Evolutionary conservation across 2,113 vertebrate species (phyloP), one percentile per base, ranked within the genome.

Genomic region (Centropus unirufus): DNA sequence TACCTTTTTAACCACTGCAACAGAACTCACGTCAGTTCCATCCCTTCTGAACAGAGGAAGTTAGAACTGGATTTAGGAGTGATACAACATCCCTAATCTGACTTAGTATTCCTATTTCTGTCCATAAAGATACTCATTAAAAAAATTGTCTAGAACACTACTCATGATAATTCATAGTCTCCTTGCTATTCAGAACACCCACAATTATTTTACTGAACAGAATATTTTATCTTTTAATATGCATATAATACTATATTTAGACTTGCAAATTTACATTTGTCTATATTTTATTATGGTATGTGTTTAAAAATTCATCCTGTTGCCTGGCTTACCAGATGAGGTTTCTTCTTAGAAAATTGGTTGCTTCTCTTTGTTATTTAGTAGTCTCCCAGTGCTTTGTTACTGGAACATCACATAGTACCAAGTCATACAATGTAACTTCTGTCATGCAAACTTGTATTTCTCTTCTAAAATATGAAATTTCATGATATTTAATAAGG

Each of bases 141-240:
- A 94, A 54, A 57, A 63, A 82, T 69, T 83, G n/a, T 27, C 54
- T 87, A 58, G 88, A 92, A 69, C 8, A 61, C 36, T 66, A 27
- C 5, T 82, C 30, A 73, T 84, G 40, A 30, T 90, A 76, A 95
- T 91, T 96, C 54, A 82, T 83, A 79, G n/a, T 79, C 87, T 79
- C 21, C 74, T 90, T 81, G 52, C 52, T 95, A 64, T 44, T 12
- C 26, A 67, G 77, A 61, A 89, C 61, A 89, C 39, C 4, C 61
- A 64, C 52, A 83, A 94, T 92, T 92, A 87, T 87, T 95, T 91
- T 87, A 79, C 1, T 12, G 52, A 93, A 72, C 8, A 54, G 78
- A 87, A 34, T 94, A 91, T 91, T 95, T 95, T 86, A 24, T 90
- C 59, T 85, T 87, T 69, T 83, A 88, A 76, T 94, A 92, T 62